Evolutionary conservation across 2,888 invertebrate genomes (phyloP).

Genomic region (Apamea anceps): DNA sequence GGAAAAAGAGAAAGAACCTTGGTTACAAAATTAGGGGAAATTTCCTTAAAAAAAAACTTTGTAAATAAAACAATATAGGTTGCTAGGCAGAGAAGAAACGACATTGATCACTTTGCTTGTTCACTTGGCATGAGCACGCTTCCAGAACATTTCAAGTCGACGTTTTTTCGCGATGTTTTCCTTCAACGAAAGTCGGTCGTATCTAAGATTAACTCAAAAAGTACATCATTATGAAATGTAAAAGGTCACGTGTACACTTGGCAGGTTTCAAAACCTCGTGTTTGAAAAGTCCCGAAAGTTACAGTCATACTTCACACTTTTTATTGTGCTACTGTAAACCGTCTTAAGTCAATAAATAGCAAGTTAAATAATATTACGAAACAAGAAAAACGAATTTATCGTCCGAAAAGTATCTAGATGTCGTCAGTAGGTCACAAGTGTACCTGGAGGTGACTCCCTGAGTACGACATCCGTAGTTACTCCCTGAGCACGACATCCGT

Average conservation of each 20-base stretch:
- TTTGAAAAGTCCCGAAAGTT: slow-evolving; percentile 31
- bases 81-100: background rate
- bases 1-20: background rate
- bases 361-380: background rate
- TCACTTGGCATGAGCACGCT: background rate
- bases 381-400: background rate
- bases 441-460: background rate
- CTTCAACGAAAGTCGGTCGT: background rate
- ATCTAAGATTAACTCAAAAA: slow-evolving; percentile 30
- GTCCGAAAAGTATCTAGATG: background rate
- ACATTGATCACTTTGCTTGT: background rate
- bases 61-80: background rate
- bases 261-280: slow-evolving; percentile 37
- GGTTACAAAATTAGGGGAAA: background rate
- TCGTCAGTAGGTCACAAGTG: too few relatives aligned
- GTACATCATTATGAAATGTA: slow-evolving; percentile 22
- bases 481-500: too few relatives aligned
- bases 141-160: slow-evolving; percentile 9
- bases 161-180: background rate
- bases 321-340: background rate
- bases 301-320: slow-evolving; percentile 14
- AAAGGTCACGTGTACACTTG: slow-evolving; percentile 38
- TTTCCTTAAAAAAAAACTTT: background rate
- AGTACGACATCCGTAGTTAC: background rate
- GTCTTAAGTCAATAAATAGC: too few relatives aligned